These are phyloP conservation scores for Limnephilus marmoratus DNA, from an alignment of 2,888 invertebrate genomes.

Conservation along the genomic window DNA sequence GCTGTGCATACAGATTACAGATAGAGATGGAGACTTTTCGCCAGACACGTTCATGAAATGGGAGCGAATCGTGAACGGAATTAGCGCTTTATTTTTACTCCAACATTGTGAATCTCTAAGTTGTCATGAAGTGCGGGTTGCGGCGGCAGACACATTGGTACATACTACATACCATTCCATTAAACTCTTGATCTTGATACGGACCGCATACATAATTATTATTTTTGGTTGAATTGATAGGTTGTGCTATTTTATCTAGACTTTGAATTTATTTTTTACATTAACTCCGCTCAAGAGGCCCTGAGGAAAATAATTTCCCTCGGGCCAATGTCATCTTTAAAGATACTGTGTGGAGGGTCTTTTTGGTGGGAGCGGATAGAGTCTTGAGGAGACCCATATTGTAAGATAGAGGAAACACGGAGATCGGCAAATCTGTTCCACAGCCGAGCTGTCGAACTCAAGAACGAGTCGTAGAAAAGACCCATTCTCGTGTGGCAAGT, in stretches of 20 bases:
- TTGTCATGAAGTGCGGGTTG: conserved; percentile 12
- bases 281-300: no score
- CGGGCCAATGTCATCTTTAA: no score
- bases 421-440: no score
- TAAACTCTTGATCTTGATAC: neutral
- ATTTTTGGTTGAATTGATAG: neutral
- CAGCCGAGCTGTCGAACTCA: no score
- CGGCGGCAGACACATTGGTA: neutral
- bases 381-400: no score
- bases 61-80: conserved; percentile 36
- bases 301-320: no score
- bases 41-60: conserved; percentile 17
- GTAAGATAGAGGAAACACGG: no score
- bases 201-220: neutral
- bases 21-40: neutral
- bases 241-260: neutral
- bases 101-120: conserved; percentile 3
- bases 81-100: conserved; percentile 42
- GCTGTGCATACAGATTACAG: neutral
- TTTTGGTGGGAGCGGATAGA: no score
- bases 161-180: neutral
- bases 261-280: neutral
- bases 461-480: no score
- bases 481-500: no score
- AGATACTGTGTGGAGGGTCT: no score